Evolutionary conservation across 2,888 invertebrate genomes (phyloP).

Genomic region (Cataglyphis livida): DNA sequence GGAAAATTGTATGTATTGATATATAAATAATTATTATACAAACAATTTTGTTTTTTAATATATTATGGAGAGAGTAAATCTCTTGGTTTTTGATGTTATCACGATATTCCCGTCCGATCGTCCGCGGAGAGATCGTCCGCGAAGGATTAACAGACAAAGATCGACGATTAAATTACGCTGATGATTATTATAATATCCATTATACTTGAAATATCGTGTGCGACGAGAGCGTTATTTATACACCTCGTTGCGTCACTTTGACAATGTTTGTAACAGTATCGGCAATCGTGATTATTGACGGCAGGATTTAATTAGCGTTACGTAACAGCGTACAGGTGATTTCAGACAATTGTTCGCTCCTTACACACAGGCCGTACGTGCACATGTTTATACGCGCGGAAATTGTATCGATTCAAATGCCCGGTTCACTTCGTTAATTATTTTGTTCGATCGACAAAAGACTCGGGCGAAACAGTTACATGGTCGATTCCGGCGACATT

Average conservation of each 20-base stretch:
- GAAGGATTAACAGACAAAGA: constrained; percentile 20
- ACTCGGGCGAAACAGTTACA: constrained; percentile 55
- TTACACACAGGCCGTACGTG: neutral
- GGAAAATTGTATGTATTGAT: neutral
- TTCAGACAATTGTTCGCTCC: constrained; percentile 58
- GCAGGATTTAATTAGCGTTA: constrained; percentile 58
- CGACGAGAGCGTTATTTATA: constrained; percentile 30
- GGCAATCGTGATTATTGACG: constrained; percentile 28
- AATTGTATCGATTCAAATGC: constrained; percentile 67
- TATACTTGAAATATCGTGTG: constrained; percentile 17
- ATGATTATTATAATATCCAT: constrained; percentile 12
- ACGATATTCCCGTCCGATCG: neutral
- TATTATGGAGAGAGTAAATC: neutral
- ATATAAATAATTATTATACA: neutral
- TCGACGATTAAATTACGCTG: constrained; percentile 12
- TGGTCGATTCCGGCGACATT: constrained; percentile 58
- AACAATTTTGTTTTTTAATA: neutral
- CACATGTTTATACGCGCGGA: constrained; percentile 6
- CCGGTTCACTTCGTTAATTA: constrained; percentile 66
- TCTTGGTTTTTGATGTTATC: neutral
- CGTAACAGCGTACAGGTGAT: constrained; percentile 46
- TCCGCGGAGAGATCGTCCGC: neutral
- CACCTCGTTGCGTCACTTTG: constrained; percentile 27
- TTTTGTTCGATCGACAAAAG: constrained; percentile 69
- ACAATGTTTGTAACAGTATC: constrained; percentile 45